Conservation (phyloP, 2,113 vertebrate genomes). For the Campylorhamphus procurvoides region DNA sequence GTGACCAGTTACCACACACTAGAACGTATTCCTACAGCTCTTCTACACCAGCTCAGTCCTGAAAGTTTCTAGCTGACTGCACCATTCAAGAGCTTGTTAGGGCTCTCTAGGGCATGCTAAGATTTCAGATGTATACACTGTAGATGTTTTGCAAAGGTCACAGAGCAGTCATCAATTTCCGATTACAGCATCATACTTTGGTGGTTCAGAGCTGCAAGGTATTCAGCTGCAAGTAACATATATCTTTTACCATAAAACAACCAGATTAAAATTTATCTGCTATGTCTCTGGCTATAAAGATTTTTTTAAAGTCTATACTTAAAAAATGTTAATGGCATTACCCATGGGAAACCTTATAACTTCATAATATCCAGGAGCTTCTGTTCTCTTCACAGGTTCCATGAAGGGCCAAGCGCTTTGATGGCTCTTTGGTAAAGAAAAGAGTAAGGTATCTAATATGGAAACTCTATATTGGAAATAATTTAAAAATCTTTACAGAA, state of each 20-base stretch:
- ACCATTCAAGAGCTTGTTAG: not conserved
- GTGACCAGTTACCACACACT: not conserved
- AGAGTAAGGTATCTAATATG: constrained; percentile 71
- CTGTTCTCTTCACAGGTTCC: constrained; percentile 99
- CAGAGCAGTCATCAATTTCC: not conserved
- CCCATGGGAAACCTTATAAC: constrained; percentile 99
- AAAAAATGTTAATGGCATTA: constrained; percentile 80
- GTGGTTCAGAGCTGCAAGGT: not conserved
- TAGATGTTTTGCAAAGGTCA: not conserved
- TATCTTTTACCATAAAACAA: not conserved
- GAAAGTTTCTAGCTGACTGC: not conserved
- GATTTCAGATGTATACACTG: not conserved
- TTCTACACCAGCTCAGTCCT: not conserved
- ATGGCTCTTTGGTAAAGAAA: constrained; percentile 87
- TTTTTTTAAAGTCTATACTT: constrained; percentile 61
- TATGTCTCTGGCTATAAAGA: constrained; percentile 39
- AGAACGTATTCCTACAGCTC: not conserved
- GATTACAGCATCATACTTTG: not conserved
- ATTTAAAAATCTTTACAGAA: constrained; percentile 36
- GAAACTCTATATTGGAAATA: constrained; percentile 60
- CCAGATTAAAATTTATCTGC: not conserved
- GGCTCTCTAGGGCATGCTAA: not conserved
- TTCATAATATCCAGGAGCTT: constrained; percentile 99
- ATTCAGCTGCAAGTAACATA: not conserved
- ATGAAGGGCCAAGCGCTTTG: constrained; percentile 99